Base-by-base conservation (phyloP, 1,140 invertebrate genomes). In the Aphaenogaster ashmeadi region DNA sequence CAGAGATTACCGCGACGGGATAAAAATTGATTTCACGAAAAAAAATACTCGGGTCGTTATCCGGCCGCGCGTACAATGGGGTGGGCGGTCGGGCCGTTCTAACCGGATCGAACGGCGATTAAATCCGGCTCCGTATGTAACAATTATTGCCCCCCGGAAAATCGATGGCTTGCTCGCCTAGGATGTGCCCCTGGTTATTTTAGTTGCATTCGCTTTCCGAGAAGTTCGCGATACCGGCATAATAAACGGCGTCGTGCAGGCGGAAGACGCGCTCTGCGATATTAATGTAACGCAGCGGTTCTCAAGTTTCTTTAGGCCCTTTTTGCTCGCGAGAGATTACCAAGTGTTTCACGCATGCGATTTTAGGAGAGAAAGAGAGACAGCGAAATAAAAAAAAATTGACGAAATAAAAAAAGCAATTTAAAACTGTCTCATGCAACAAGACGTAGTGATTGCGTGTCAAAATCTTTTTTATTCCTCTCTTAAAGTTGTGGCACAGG, bases 81-180 rank as follows among this genome's bases (percentile, higher is more conserved):
- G 2, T 2, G 21, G 36, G 36, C 74, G 36, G 11, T 75, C 52
- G 21, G 33, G 18, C 9, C 13, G 50, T 54, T 80, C 27, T 67
- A 81, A 81, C 78, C 50, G 78, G 78, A 41, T 81, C 36, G 47
- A 54, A 13, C 21, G 47, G 36, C 11, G 21, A 71, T 56, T 41
- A 56, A 56, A 81, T 81, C 41, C 27, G 2, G 44, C 15, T 38
- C 13, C 38, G 15, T 27, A 50, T 27, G 27, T 15, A 54, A 71
- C 13, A 41, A 71, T 69, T 41, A 41, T 21, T 27, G 27, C 11
- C 7, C 44, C 27, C 7, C 11, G 21, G 60, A 8, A 79, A 50
- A 36, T 64, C 13, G 5, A 64, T 13, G 15, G 44, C 18, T 21
- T 21, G 9, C 9, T 36, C 36, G 15, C 8, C 15, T 36, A 36